Evolutionary conservation across 2,113 vertebrate species (phyloP), one percentile per base, ranked within the genome.

Genomic region (Phodopus roborovskii): DNA sequence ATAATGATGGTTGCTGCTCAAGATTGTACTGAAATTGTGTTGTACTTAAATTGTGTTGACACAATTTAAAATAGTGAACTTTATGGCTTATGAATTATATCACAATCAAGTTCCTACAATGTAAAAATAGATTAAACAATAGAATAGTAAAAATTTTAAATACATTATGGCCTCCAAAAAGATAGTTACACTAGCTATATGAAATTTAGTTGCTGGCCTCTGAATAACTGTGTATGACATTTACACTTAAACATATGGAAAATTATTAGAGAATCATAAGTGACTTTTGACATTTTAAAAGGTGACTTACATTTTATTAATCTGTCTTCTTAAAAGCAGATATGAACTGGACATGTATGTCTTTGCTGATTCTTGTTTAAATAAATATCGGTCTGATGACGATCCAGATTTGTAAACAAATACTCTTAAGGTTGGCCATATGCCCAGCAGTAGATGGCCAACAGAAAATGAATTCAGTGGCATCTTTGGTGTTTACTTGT

Each of bases 231-330:
- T 79, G 16, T 56, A 79, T 56, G 10, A 53, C 56, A 36, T 36
- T 20, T 56, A 79, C 1, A 56, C 4, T 36, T 79, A 79, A 56
- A 3, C 26, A 42, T 71, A 93, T 82, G 45, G 22, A 77, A 36
- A 89, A 94, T 60, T 90, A 66, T 86, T 86, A 68, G 78, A 78
- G 22, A 94, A 85, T 93, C n/a, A 81, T 22, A 93, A 12, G 3
- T 70, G 77, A 53, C 17, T 79, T 79, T 56, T 53, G 9, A 79
- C 30, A 53, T 36, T 97, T n/a, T 74, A 86, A 87, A 68, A 83
- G n/a, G 39, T 75, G 24, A 64, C 28, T 77, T 33, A 83, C 28
- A 28, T 66, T 28, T 20, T 91, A 26, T 74, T 75, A 2, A 62
- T 62, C 75, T 87, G 17, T 36, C 50, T 56, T 79, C 30, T 79